Base-by-base conservation (phyloP, 2,797 vertebrate species). In the Dendrocincla fuliginosa region DNA sequence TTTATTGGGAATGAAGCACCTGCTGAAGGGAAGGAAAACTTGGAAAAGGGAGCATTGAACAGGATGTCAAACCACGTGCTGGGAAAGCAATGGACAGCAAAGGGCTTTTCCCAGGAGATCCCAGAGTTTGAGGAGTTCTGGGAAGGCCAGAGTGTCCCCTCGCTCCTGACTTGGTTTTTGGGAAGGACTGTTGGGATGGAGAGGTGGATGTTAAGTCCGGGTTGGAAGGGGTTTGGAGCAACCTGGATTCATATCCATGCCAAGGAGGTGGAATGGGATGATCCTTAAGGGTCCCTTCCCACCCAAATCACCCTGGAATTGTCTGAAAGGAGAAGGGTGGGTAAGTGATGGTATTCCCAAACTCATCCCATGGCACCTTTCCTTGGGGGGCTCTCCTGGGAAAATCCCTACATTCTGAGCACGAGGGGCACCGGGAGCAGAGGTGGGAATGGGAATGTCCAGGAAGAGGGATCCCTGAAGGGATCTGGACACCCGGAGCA, bases 1-100 rank as follows among this genome's bases (percentile, higher is more conserved):
- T 95, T 95, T 70, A 86, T 33, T 89, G 87, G 73, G 47, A 81
- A 41, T 13, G 13, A 82, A 92, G 84, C 87, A 80, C 85, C 90
- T 88, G 82, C 87, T 71, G 49, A 50, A 90, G 75, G 30, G 25
- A 79, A 87, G 87, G 42, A 52, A 35, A 55, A 23, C 27, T 39
- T 80, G 44, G 37, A 39, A 69, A 56, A 4, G 1, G 0, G 37
- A 28, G 47, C 10, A 0, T 46, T 37, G 1, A 3, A 47, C 2
- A 6, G 46, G 23, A 47, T 47, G 46, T 44, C 50, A 13, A 67
- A 49, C 12, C 52, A 3, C 59, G 79, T 70, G 16, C 70, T 80
- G 65, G n/a, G 67, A 74, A 42, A 14, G 18, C 1, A 46, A 11
- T 44, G 44, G 44, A 44, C 44, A 83, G 35, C 25, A 56, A 11